Evolutionary conservation across 2,113 vertebrate species (phyloP).

Genomic region (Siphamia tubifer): DNA sequence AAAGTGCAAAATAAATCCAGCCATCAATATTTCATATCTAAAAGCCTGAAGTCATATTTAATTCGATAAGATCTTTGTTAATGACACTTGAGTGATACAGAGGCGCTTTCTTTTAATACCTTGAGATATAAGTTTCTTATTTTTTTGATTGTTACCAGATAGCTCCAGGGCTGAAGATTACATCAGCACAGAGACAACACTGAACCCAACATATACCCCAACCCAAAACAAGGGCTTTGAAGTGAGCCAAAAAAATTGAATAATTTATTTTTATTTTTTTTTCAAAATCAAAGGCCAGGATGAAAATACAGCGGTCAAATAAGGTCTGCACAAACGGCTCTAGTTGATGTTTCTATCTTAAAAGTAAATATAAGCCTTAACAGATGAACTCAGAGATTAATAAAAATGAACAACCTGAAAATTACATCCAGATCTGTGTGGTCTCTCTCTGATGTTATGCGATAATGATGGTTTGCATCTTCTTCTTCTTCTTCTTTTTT

Average conservation of each 20-base stretch:
- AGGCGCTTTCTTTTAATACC: constrained; percentile 23
- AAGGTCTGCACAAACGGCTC: constrained; percentile 11
- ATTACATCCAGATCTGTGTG: background rate
- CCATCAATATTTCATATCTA: constrained; percentile 10
- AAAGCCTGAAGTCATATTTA: background rate
- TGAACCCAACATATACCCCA: background rate
- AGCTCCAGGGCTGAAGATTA: background rate
- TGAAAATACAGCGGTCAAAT: constrained; percentile 36
- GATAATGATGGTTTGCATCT: background rate
- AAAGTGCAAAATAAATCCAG: background rate
- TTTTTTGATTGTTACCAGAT: background rate
- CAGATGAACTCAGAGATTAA: background rate
- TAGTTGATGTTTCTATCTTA: constrained; percentile 3
- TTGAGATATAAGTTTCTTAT: background rate
- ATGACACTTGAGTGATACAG: background rate
- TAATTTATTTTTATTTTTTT: constrained; percentile 31
- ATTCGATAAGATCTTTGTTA: constrained; percentile 1
- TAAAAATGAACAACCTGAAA: background rate
- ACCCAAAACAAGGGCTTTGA: constrained; percentile 48
- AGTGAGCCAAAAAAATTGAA: constrained; percentile 35
- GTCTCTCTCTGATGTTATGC: background rate
- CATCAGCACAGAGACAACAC: constrained; percentile 11
- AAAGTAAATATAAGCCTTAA: background rate
- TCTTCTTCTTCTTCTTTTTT: background rate
- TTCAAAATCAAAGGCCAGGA: constrained; percentile 45